Evolutionary conservation across 2,888 invertebrate genomes (phyloP).

Genomic region (Linnaemya tessellans): DNA sequence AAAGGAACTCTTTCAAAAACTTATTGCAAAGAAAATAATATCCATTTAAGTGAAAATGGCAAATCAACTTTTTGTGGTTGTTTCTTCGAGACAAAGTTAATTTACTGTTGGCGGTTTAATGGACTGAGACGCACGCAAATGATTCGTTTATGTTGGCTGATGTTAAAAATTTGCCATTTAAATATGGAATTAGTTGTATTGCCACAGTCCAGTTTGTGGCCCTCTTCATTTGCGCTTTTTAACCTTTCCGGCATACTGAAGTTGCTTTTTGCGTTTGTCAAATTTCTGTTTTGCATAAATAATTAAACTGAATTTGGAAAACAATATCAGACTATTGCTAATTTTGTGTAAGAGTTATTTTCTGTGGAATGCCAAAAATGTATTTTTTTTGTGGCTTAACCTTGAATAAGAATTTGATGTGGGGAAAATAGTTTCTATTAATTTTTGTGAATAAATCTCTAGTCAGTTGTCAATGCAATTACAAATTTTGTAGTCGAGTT

Average conservation of each 20-base stretch:
- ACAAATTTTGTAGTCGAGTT: too few relatives aligned
- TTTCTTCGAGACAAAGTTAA: constrained; percentile 58
- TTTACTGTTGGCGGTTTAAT: constrained; percentile 24
- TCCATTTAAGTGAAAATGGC: constrained; percentile 35
- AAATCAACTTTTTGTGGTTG: constrained; percentile 63
- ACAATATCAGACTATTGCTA: too few relatives aligned
- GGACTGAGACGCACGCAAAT: not conserved
- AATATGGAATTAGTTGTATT: constrained; percentile 65
- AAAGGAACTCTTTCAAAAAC: constrained; percentile 9
- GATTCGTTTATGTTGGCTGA: not conserved
- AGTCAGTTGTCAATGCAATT: too few relatives aligned
- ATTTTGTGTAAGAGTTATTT: too few relatives aligned
- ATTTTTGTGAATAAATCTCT: too few relatives aligned
- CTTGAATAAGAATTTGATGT: too few relatives aligned
- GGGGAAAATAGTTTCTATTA: too few relatives aligned
- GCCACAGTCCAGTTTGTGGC: not conserved
- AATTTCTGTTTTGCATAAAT: constrained; percentile 56
- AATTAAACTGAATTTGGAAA: constrained; percentile 46
- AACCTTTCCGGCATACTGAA: constrained; percentile 26
- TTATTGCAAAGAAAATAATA: constrained; percentile 58
- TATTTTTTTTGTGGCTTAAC: too few relatives aligned
- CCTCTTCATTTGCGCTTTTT: not conserved
- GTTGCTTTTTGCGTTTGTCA: not conserved
- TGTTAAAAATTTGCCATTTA: constrained; percentile 52
- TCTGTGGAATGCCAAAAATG: too few relatives aligned